Evolutionary conservation across 2,797 vertebrate species (phyloP), one percentile per base, ranked within the genome.

Genomic region (Coregonus ussuriensis): DNA sequence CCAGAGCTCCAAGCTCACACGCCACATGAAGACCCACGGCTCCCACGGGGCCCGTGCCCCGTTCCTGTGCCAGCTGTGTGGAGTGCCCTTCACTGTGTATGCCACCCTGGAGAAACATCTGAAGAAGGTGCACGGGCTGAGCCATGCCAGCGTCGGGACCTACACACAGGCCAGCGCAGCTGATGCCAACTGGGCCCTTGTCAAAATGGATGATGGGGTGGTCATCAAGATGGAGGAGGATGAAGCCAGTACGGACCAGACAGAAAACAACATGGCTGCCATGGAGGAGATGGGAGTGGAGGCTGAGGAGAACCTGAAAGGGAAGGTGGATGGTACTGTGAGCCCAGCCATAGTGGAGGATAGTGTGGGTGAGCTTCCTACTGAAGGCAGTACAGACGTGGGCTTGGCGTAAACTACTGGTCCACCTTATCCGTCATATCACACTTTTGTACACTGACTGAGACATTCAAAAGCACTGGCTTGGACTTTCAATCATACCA

Each of bases 1-100:
- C 0, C 96, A 97, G 91, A 96, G 95, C 80, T 96, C 96, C 74
- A 96, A 96, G 83, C 82, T 97, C 6, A 97, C 95, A 0, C 94
- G 96, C 47, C 96, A 97, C 90, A 96, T 96, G 95, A 96, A 96
- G 91, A 96, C 95, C 0, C 96, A 97, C 15, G 95, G 94, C 0
- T 89, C 87, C 65, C 88, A 91, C n/a, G 91, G 94, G 1, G 83
- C 93, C 25, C 90, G 89, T 18, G 88, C 88, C 0, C 85, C 93
- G 77, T 87, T 89, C 16, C 1, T 88, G 74, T 90, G 92, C 87
- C 89, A 95, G 81, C 88, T 94, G 74, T 93, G 94, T 76, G 25
- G 86, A 0, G 73, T 96, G 56, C 89, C 95, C 80, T 93, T 96
- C 90, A 67, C 95, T 0, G 95, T 96, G 78, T 80, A 95, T n/a